A percentile compares a stretch with the other conserved stretches of the same genome.
Evolutionary conservation across 2,888 invertebrate species (phyloP).

Genomic region (Aplocera efformata): DNA sequence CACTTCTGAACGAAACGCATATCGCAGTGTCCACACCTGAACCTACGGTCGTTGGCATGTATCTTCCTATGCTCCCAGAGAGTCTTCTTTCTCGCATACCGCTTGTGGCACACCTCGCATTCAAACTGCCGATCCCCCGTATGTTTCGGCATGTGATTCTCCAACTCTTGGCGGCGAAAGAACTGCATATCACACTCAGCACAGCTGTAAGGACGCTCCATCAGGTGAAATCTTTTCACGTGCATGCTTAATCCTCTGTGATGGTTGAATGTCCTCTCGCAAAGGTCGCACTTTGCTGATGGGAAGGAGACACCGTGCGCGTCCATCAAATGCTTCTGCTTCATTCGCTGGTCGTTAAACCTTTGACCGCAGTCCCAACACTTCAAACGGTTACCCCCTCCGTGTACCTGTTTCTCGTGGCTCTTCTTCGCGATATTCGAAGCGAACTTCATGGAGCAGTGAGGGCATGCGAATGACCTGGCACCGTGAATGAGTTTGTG

Average conservation of each 20-base stretch:
- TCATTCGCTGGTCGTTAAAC: constrained; percentile 34
- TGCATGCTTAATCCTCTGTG: constrained; percentile 46
- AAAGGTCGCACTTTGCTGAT: constrained; percentile 42
- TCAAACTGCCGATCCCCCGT: constrained; percentile 70
- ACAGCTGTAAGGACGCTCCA: constrained; percentile 46
- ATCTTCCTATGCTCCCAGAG: constrained; percentile 69
- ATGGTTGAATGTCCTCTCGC: constrained; percentile 46
- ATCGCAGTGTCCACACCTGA: constrained; percentile 42
- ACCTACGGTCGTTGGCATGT: constrained; percentile 67
- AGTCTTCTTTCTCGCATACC: constrained; percentile 67
- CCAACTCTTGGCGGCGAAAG: constrained; percentile 47
- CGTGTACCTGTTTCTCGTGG: constrained; percentile 51
- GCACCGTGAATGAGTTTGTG: constrained; percentile 56
- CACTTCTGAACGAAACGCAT: constrained; percentile 20
- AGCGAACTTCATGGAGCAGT: constrained; percentile 17
- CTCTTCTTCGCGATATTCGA: constrained; percentile 48
- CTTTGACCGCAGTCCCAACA: constrained; percentile 42
- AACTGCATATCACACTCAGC: constrained; percentile 62
- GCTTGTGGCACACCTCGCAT: constrained; percentile 73
- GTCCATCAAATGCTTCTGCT: constrained; percentile 42
- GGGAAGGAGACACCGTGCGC: constrained; percentile 40
- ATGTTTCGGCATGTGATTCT: constrained; percentile 73
- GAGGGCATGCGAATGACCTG: constrained; percentile 27
- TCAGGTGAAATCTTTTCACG: constrained; percentile 42
- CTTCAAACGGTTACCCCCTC: constrained; percentile 42